Base-by-base conservation (phyloP, 2,888 invertebrate genomes). In the Xestia sexstrigata region DNA sequence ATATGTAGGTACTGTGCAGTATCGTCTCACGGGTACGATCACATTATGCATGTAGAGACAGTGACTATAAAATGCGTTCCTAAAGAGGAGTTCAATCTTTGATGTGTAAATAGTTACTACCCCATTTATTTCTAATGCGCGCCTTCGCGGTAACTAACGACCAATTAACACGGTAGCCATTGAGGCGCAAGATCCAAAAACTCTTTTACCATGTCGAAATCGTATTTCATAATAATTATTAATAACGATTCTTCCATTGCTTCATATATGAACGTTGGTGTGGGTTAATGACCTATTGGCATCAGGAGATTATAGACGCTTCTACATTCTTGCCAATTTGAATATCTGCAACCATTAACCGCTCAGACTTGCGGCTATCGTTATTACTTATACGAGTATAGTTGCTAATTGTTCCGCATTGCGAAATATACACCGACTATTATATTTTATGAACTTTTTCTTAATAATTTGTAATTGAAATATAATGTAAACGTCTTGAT, bases 381-480 rank as follows among this genome's bases (percentile, higher is more conserved):
- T 72, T 42, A 70, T 42, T 42, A 42, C 35, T 35, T n/a, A n/a
- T n/a, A n/a, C n/a, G n/a, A n/a, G n/a, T n/a, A n/a, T 70, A 65
- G 45, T 45, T 42, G 26, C 30, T 72, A 82, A 78, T 76, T 73
- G 75, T 82, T 86, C 82, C 79, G 84, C 63, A 65, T 86, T 86
- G 42, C 35, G 45, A 69, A 85, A 85, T 82, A 70, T 30, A 66
- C 2, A 0, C 26, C 49, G 8, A 39, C 60, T 45, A 20, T 20
- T 60, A 69, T 42, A 72, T 62, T 0, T 69, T 26, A 55, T 58
- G 55, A 49, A 72, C 58, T 72, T 75, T 79, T 70, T 84, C 47
- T 58, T n/a, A 39, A 17, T 70, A 70, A 66, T 55, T 74, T 45
- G 23, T 55, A 67, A 70, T 62, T 63, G 26, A 52, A 79, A 69